Evolutionary conservation across 2,888 invertebrate genomes (phyloP).

Genomic region (Scaptomyza polygonia): DNA sequence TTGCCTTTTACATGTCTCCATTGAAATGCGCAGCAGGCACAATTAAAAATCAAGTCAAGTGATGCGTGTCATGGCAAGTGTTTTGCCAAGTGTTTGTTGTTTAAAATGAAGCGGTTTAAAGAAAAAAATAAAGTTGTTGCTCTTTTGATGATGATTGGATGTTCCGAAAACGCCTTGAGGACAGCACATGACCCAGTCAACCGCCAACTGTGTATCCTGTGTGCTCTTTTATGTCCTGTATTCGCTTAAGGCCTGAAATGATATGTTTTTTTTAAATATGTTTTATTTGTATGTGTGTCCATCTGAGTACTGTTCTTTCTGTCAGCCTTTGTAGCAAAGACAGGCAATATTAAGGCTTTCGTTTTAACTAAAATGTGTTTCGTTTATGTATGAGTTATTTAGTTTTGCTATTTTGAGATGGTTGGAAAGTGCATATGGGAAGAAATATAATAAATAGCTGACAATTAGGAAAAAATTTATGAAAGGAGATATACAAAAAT

Average conservation of each 20-base stretch:
- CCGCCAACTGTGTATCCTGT: slow-evolving; percentile 38
- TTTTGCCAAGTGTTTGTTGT: slow-evolving; percentile 59
- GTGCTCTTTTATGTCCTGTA: slow-evolving; percentile 25
- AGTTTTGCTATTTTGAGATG: slow-evolving; percentile 16
- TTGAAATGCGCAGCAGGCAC: slow-evolving; percentile 68
- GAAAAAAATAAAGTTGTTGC: too few species aligned
- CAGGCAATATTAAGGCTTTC: too few species aligned
- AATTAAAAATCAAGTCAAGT: slow-evolving; percentile 69
- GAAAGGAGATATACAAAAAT: not conserved
- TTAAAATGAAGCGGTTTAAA: slow-evolving; percentile 65
- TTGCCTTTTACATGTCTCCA: slow-evolving; percentile 62
- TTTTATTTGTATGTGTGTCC: slow-evolving; percentile 25
- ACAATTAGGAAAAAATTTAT: slow-evolving; percentile 44
- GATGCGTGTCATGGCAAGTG: slow-evolving; percentile 62
- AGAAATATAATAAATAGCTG: slow-evolving; percentile 41
- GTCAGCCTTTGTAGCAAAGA: too few species aligned
- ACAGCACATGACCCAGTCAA: slow-evolving; percentile 63
- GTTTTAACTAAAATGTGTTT: too few species aligned
- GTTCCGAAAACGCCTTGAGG: slow-evolving; percentile 46
- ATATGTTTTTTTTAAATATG: slow-evolving; percentile 30
- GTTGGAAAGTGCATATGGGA: too few species aligned
- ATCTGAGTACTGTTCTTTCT: not conserved
- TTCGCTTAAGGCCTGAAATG: slow-evolving; percentile 50
- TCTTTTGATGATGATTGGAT: slow-evolving; percentile 43
- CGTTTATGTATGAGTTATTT: slow-evolving; percentile 13